Evolutionary conservation across 2,888 invertebrate genomes (phyloP).

Genomic region (Scelioninae gen. 2): DNA sequence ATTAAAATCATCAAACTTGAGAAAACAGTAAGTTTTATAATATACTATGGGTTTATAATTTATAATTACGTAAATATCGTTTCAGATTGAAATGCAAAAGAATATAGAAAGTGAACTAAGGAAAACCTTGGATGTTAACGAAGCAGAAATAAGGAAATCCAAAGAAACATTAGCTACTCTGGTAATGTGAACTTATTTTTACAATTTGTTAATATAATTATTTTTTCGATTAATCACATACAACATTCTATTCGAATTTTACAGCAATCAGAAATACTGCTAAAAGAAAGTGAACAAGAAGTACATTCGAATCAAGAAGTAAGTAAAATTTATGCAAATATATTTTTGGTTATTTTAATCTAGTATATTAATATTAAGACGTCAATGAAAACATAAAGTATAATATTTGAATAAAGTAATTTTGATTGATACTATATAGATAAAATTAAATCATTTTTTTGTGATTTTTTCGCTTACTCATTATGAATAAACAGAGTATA

Average conservation of each 20-base stretch:
- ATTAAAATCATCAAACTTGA: slow-evolving; percentile 66
- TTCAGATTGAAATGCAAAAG: slow-evolving; percentile 65
- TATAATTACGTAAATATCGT: too few relatives aligned
- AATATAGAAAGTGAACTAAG: slow-evolving; percentile 62
- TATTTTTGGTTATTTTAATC: too few relatives aligned
- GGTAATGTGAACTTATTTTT: slow-evolving; percentile 57
- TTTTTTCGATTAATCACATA: too few relatives aligned
- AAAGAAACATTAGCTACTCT: slow-evolving; percentile 61
- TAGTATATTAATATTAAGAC: too few relatives aligned
- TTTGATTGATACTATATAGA: too few relatives aligned
- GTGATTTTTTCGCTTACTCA: slow-evolving; percentile 29
- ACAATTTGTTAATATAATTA: slow-evolving; percentile 2
- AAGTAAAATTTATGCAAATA: too few relatives aligned
- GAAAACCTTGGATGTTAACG: slow-evolving; percentile 62
- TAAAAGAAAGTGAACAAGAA: slow-evolving; percentile 20
- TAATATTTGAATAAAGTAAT: too few relatives aligned
- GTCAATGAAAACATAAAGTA: too few relatives aligned
- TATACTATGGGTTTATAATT: slow-evolving; percentile 1
- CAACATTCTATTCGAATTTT: too few relatives aligned
- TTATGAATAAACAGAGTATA: slow-evolving; percentile 60
- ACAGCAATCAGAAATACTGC: slow-evolving; percentile 21
- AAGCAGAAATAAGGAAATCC: slow-evolving; percentile 64
- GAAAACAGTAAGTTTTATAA: slow-evolving; percentile 62
- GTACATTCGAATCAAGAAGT: slow-evolving; percentile 29
- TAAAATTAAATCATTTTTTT: slow-evolving; percentile 31